These are phyloP conservation scores for Philopedon plagiatum DNA, from an alignment of 2,888 invertebrate species.

Conservation along the genomic window DNA sequence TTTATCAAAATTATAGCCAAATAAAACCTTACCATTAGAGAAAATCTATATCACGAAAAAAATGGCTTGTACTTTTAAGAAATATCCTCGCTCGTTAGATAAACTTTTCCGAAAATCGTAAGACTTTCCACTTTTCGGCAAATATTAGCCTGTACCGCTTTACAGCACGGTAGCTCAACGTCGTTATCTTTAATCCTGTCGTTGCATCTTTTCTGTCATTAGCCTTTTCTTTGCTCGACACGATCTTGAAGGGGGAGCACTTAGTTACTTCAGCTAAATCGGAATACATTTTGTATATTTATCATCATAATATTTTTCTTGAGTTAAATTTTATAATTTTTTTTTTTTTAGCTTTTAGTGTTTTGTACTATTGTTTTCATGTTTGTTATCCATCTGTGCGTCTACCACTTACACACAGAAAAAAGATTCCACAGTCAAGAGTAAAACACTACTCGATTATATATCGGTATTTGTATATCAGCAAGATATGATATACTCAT, in stretches of 20 bases:
- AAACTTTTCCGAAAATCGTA: constrained; percentile 37
- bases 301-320: constrained; percentile 22
- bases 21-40: no score
- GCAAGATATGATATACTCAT: no score
- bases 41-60: no score
- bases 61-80: constrained; percentile 19
- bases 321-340: no score
- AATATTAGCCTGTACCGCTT: constrained; percentile 49
- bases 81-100: constrained; percentile 43
- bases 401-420: no score
- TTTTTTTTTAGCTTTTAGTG: no score
- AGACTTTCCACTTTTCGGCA: constrained; percentile 29
- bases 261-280: constrained; percentile 14
- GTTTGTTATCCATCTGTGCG: no score
- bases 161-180: constrained; percentile 43
- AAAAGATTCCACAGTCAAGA: no score
- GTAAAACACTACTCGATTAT: no score
- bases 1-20: no score
- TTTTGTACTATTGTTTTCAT: no score
- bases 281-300: constrained; percentile 13
- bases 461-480: no score
- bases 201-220: constrained; percentile 49
- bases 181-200: constrained; percentile 49
- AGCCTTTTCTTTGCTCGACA: constrained; percentile 44
- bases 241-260: constrained; percentile 29